These are phyloP conservation scores for Pelecanus crispus DNA, from an alignment of 2,113 vertebrate species.

Conservation along the genomic window DNA sequence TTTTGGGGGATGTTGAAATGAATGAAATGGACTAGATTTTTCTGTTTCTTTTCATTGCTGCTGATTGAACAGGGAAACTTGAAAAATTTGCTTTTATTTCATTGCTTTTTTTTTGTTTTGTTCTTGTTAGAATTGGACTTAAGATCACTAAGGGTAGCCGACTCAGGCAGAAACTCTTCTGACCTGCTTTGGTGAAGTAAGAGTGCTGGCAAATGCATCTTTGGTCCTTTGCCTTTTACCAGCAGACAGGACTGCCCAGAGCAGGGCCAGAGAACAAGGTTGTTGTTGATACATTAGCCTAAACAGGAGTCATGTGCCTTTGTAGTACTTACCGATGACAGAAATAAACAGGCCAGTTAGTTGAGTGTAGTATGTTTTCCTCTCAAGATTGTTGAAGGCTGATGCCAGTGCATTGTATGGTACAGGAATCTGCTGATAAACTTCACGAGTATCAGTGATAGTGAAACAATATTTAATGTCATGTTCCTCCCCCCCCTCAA, in stretches of 20 bases:
- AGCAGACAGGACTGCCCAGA: background rate
- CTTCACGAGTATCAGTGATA: background rate
- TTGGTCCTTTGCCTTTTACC: background rate
- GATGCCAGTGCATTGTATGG: fast-evolving
- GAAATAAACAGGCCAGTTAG: background rate
- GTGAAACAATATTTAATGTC: background rate
- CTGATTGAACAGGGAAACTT: background rate
- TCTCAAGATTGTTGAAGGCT: background rate
- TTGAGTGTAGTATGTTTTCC: background rate
- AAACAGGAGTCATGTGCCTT: background rate
- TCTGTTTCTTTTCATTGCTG: background rate
- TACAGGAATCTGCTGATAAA: background rate
- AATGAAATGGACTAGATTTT: background rate
- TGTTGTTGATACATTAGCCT: background rate
- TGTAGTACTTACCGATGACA: background rate
- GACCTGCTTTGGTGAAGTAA: background rate
- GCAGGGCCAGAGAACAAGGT: background rate
- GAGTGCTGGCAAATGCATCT: background rate
- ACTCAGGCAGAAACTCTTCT: background rate
- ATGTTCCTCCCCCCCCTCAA: fast-evolving
- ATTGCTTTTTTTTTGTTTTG: background rate
- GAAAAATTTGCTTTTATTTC: background rate
- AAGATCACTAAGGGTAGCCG: background rate
- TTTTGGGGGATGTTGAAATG: background rate
- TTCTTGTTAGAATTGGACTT: background rate